Percentiles rank a stretch among this genome's conserved stretches.
phyloP scores from a whole-genome alignment of 2,113 vertebrate species.

The Dissostichus mawsoni region DNA sequence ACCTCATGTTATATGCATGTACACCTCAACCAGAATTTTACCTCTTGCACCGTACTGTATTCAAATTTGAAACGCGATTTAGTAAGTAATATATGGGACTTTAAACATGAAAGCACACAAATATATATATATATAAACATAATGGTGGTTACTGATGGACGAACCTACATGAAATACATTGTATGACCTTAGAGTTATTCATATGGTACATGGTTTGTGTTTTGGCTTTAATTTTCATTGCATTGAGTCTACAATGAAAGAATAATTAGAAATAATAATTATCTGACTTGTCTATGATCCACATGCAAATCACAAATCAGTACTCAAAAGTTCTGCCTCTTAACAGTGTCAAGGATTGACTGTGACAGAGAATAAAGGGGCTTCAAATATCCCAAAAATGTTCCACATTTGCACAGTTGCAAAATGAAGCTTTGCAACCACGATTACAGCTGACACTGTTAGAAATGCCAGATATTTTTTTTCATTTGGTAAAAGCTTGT shows the following conservation, averaged over 20 bases:
- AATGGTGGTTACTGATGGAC: background rate
- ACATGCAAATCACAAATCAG: background rate
- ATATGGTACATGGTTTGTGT: too few relatives aligned
- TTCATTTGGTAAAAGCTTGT: background rate
- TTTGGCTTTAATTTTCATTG: background rate
- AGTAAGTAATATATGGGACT: background rate
- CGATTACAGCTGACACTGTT: too few relatives aligned
- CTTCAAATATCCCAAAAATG: too few relatives aligned
- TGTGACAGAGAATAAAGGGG: background rate
- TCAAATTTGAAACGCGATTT: background rate
- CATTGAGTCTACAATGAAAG: background rate
- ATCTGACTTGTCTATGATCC: background rate
- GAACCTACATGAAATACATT: background rate
- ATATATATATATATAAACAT: background rate
- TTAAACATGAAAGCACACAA: background rate
- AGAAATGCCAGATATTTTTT: background rate
- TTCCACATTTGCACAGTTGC: too few relatives aligned
- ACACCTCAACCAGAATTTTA: conserved; percentile 61
- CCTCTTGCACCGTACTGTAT: conserved; percentile 22
- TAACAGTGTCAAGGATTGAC: background rate
- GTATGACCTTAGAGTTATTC: background rate
- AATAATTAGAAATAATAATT: too few relatives aligned
- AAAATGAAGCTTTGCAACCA: background rate
- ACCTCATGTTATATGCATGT: conserved; percentile 73
- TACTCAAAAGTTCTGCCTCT: background rate